These are phyloP conservation scores for Myotis findleyi DNA, from an alignment of 2,797 vertebrate species.

Conservation along the genomic window DNA sequence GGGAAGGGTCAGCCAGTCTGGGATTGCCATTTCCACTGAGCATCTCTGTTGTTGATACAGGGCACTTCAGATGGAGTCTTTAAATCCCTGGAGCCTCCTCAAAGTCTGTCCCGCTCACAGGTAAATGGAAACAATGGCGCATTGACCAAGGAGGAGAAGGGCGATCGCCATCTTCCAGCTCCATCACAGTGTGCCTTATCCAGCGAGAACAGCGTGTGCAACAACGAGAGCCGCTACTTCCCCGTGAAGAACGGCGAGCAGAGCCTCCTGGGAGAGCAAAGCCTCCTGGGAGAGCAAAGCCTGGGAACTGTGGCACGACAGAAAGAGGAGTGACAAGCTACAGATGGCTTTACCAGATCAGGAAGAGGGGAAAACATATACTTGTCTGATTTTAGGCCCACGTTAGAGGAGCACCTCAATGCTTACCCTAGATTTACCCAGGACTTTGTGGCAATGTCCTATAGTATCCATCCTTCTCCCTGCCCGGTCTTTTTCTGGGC, in stretches of 20 bases:
- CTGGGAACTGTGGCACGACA: conserved; percentile 91
- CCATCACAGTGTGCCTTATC: conserved; percentile 95
- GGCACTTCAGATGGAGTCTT: conserved; percentile 81
- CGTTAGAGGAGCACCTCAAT: conserved; percentile 71
- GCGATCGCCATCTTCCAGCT: conserved; percentile 88
- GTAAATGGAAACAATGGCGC: conserved; percentile 83
- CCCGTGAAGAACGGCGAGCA: conserved; percentile 88
- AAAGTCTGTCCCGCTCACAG: conserved; percentile 75
- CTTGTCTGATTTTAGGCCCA: conserved; percentile 77
- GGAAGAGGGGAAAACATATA: conserved; percentile 67
- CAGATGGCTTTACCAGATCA: conserved; percentile 57
- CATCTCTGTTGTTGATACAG: conserved; percentile 68
- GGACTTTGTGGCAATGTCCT: conserved; percentile 47
- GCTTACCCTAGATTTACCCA: conserved; percentile 49
- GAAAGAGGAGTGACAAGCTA: conserved; percentile 91
- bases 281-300: conserved; percentile 94
- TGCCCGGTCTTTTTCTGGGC: conserved; percentile 51
- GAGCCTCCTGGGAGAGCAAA: conserved; percentile 92
- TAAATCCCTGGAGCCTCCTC: conserved; percentile 89
- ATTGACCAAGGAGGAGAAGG: conserved; percentile 84
- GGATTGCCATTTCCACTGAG: conserved; percentile 42
- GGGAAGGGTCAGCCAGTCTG: neutral
- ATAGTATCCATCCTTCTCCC: conserved; percentile 37
- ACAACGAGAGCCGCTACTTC: conserved; percentile 79
- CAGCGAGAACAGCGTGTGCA: conserved; percentile 92